Percentiles rank a stretch among this genome's conserved stretches.
Conservation (phyloP, 2,113 vertebrate species). For the Pogonocichla stellata region DNA sequence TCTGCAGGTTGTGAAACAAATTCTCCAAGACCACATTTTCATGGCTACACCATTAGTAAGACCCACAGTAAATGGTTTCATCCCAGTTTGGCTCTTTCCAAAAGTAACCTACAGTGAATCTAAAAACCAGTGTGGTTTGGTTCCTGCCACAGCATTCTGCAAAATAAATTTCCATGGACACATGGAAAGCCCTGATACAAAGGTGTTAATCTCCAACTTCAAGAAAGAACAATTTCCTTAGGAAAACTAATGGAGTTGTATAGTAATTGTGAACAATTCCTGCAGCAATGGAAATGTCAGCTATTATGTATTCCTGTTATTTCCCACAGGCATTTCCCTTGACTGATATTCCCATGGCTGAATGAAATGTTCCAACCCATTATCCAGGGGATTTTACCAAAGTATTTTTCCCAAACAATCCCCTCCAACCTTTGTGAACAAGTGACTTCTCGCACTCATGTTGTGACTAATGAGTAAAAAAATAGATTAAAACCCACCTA, state of each 20-base stretch:
- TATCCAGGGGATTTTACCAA: not conserved
- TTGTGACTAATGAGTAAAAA: not conserved
- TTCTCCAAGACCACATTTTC: not conserved
- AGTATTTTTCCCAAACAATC: not conserved
- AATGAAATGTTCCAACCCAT: not conserved
- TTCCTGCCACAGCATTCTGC: not conserved
- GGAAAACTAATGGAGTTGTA: not conserved
- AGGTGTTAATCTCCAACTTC: not conserved
- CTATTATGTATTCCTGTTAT: slow-evolving; percentile 35
- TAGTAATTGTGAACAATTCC: not conserved
- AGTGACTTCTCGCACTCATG: not conserved
- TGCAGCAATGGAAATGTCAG: slow-evolving; percentile 34
- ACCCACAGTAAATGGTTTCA: not conserved
- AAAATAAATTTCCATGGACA: not conserved
- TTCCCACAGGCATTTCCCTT: slow-evolving; percentile 32
- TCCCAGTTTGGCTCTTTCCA: not conserved
- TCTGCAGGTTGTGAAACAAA: not conserved
- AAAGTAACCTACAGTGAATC: not conserved
- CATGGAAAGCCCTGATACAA: not conserved
- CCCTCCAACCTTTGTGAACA: not conserved
- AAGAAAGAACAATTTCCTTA: not conserved
- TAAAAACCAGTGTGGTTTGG: accelerated
- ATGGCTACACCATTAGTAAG: not conserved
- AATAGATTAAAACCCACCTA: not conserved
- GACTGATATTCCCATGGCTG: slow-evolving; percentile 36